Percentiles rank a stretch among this genome's conserved stretches.
phyloP scores from a whole-genome alignment of 2,797 vertebrate species.

The Megaceryle alcyon region DNA sequence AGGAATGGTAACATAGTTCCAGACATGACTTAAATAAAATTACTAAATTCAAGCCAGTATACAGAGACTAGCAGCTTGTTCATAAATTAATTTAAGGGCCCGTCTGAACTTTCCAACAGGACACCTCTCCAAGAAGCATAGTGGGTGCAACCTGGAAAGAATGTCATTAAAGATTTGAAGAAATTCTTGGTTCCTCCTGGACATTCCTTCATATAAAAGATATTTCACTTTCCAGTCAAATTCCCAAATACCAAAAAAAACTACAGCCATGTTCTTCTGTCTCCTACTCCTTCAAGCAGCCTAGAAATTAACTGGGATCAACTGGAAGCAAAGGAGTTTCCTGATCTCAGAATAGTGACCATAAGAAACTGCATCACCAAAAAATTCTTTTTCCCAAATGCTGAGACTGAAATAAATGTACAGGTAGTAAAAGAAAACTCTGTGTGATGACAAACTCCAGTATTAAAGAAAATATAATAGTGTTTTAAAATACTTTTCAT shows the following conservation, averaged over 20 bases:
- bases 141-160: not conserved
- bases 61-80: not conserved
- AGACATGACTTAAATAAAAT: not conserved
- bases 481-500: not conserved
- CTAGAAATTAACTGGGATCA: not conserved
- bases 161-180: not conserved
- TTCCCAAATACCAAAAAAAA: not conserved
- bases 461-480: not conserved
- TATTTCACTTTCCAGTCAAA: not conserved
- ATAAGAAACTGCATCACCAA: not conserved
- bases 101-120: not conserved
- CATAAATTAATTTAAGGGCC: not conserved
- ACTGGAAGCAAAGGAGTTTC: not conserved
- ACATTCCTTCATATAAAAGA: not conserved
- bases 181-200: not conserved
- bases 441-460: not conserved
- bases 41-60: not conserved
- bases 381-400: not conserved
- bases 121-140: not conserved
- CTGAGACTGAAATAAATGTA: not conserved
- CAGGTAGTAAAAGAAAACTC: not conserved
- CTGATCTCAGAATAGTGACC: not conserved
- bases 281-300: not conserved
- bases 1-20: not conserved
- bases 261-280: not conserved